phyloP scores from a whole-genome alignment of 2,797 vertebrate species.

The Megaceryle alcyon region DNA sequence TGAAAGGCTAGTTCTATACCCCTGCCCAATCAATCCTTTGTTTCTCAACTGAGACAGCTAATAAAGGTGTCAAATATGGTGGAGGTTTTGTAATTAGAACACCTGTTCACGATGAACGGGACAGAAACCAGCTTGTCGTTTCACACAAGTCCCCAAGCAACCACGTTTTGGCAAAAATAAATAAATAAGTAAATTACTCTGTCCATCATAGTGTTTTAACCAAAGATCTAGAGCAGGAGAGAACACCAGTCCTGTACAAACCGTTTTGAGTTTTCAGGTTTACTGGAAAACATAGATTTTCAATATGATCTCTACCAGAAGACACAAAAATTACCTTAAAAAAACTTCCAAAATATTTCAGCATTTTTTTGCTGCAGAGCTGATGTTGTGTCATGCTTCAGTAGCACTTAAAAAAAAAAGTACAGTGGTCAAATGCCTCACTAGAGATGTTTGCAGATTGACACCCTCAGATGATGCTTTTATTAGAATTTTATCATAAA shows the following conservation, averaged over 20 bases:
- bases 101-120: slow-evolving; percentile 24
- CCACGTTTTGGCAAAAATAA: neutral
- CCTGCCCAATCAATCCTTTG: slow-evolving; percentile 46
- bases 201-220: neutral
- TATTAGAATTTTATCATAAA: neutral
- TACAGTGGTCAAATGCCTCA: neutral
- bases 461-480: neutral
- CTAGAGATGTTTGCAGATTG: neutral
- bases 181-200: neutral
- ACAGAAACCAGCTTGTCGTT: slow-evolving; percentile 47
- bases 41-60: slow-evolving; percentile 48
- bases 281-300: neutral
- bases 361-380: neutral
- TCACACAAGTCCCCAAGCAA: slow-evolving; percentile 13
- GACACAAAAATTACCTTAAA: neutral
- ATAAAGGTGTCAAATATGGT: slow-evolving; percentile 53
- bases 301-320: neutral
- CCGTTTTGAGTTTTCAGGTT: neutral
- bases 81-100: slow-evolving; percentile 49
- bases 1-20: slow-evolving; percentile 39
- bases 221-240: neutral
- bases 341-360: neutral
- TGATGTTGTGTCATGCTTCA: neutral
- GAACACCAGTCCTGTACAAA: neutral
- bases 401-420: neutral